Conservation (phyloP, 2,797 vertebrate genomes). For the Psittacula derbiana region DNA sequence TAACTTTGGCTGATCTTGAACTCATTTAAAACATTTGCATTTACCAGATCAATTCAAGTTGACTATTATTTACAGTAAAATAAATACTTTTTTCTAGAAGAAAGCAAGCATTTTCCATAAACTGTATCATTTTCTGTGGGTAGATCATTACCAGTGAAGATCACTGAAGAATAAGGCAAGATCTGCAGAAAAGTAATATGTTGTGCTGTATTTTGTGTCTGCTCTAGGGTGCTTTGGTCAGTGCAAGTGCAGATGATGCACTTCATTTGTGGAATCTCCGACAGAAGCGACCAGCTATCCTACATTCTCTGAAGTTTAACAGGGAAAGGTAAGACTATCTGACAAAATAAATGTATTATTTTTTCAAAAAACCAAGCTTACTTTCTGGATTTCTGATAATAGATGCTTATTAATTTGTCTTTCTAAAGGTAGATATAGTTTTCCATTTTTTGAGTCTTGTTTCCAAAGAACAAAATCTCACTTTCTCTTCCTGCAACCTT, state of each 20-base stretch:
- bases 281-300: conserved; percentile 92
- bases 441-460: not conserved
- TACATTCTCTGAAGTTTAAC: conserved; percentile 99
- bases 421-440: not conserved
- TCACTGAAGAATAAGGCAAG: not conserved
- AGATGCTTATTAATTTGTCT: not conserved
- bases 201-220: conserved; percentile 21
- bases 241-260: conserved; percentile 93
- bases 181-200: not conserved
- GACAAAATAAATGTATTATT: not conserved
- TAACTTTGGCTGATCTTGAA: not conserved
- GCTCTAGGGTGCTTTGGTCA: conserved; percentile 93
- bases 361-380: not conserved
- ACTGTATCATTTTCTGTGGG: not conserved
- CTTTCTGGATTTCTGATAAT: not conserved
- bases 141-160: not conserved
- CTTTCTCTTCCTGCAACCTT: not conserved
- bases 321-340: conserved; percentile 87
- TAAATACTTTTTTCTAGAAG: not conserved
- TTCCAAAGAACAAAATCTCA: not conserved
- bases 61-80: not conserved
- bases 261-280: conserved; percentile 98
- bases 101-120: not conserved
- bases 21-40: not conserved
- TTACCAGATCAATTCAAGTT: not conserved